These are phyloP conservation scores for Marisa cornuarietis DNA, from an alignment of 1,140 invertebrate species.

Conservation along the genomic window DNA sequence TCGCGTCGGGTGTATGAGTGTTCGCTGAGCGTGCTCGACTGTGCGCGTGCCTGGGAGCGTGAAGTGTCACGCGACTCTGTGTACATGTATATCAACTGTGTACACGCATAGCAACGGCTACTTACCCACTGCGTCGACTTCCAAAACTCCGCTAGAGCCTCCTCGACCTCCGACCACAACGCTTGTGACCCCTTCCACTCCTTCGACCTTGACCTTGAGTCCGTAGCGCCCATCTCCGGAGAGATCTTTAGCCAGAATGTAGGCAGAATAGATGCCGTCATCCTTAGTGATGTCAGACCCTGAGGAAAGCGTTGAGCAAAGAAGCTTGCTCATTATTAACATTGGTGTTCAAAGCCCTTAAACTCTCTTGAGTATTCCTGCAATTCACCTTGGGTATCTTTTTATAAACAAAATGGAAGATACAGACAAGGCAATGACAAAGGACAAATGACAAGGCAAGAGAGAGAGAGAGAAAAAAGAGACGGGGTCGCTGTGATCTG, in stretches of 20 bases:
- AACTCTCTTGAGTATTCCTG: no score
- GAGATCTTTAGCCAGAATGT: background rate
- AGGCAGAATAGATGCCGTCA: conserved; percentile 10
- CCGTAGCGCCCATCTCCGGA: conserved; percentile 2
- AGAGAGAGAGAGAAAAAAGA: no score
- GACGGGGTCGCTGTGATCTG: no score
- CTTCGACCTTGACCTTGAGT: background rate
- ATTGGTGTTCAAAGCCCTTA: no score
- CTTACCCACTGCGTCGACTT: no score
- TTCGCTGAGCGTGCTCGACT: background rate
- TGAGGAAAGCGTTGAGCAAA: background rate
- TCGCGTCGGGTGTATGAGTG: no score
- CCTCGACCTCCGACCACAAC: conserved; percentile 1
- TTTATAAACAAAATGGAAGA: no score
- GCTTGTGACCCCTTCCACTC: background rate
- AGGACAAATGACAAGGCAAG: no score
- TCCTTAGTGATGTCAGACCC: background rate
- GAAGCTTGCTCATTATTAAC: no score
- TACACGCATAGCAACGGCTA: background rate
- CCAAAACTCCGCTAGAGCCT: background rate
- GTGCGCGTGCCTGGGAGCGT: background rate
- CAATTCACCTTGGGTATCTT: no score
- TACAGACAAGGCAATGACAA: no score
- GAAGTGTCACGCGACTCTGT: background rate
- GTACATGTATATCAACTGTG: background rate